Base-by-base conservation (phyloP, 2,797 vertebrate species). In the Bucorvus abyssinicus region DNA sequence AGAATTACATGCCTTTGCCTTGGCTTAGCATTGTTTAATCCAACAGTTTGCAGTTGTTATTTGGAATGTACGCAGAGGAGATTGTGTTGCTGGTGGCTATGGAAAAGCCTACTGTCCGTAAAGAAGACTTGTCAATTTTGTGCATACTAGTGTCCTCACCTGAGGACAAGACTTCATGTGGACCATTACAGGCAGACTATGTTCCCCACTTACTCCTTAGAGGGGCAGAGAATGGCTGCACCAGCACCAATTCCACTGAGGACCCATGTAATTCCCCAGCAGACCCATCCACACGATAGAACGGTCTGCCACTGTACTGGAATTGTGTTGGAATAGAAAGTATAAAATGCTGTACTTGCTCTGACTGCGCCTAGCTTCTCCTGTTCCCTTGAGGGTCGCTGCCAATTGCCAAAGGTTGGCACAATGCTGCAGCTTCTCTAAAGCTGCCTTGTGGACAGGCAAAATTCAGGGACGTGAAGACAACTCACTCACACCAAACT, bases 1-100 rank as follows among this genome's bases (percentile, higher is more conserved):
- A 79, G 95, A 96, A 91, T 79, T 32, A 74, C 53, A 74, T 87
- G 75, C 82, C 82, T 91, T 90, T 65, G 87, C 81, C 89, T 94
- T 93, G 79, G 63, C 67, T 90, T 84, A 75, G 53, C 82, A 34
- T n/a, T 57, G 53, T 88, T 89, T 89, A 86, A 91, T 83, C 69
- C 76, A 83, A 79, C 80, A 26, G 42, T 71, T 94, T 93, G 60
- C 74, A 52, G 79, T 84, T 86, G 44, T 78, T 65, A 59, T 87
- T 84, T 86, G 80, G 86, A 84, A 91, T 40, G 63, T 45, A 74
- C 3, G 2, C 67, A 53, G 84, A 64, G 49, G 38, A 68, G 87
- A 71, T 23, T 53, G 45, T 50, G 30, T 42, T 7, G 3, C 77
- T 84, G 76, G 40, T 20, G 57, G 67, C 63, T 44, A 7, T 0